Evolutionary conservation across 2,113 vertebrate species (phyloP).

Genomic region (Pituophis catenifer): DNA sequence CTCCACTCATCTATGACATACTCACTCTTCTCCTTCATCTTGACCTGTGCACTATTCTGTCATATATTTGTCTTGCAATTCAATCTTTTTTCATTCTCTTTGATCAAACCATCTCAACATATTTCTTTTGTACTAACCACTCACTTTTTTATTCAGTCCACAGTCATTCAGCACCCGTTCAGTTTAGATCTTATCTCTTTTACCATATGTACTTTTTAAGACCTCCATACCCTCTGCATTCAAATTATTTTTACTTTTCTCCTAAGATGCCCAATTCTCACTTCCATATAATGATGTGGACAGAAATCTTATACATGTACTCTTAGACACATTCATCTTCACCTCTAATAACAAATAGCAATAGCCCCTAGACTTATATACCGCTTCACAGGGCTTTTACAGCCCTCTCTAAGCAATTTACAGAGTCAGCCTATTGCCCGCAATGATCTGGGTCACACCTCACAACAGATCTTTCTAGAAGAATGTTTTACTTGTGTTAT

Average conservation of each 20-base stretch:
- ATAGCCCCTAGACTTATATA: too few species aligned
- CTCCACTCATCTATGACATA: background rate
- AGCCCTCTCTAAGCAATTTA: too few species aligned
- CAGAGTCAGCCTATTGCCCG: too few species aligned
- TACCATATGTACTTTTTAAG: background rate
- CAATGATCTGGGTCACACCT: background rate
- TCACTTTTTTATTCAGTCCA: background rate
- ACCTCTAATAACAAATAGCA: background rate
- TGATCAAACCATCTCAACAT: background rate
- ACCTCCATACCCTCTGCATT: background rate
- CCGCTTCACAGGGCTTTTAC: too few species aligned
- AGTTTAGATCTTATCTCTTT: background rate
- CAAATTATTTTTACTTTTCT: background rate
- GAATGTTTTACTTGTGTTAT: background rate
- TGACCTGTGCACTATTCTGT: background rate
- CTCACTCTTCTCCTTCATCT: background rate
- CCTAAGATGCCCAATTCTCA: background rate
- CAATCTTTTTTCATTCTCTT: background rate
- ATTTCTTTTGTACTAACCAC: background rate
- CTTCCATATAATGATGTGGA: background rate
- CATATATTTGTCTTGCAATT: background rate
- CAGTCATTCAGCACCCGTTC: background rate
- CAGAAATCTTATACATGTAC: background rate
- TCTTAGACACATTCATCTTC: background rate
- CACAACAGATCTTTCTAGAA: background rate